Conservation (phyloP, 2,113 vertebrate species). For the Rhabdornis inornatus region DNA sequence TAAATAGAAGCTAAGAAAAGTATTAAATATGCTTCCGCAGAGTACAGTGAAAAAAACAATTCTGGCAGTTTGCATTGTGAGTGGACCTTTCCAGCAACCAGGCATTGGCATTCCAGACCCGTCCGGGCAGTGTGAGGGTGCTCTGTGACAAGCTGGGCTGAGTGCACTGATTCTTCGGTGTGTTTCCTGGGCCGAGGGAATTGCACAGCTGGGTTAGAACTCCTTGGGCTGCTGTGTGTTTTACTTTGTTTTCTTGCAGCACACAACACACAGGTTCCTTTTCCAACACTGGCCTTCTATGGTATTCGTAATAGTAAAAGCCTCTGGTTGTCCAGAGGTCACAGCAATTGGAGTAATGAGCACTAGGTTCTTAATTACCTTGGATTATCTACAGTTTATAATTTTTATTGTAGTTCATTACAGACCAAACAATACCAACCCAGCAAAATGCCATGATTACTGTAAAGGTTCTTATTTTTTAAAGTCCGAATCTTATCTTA, state of each 20-base stretch:
- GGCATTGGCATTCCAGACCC: background rate
- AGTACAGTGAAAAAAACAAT: background rate
- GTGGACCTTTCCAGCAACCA: background rate
- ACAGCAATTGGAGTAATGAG: background rate
- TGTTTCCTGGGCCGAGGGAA: background rate
- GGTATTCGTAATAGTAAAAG: background rate
- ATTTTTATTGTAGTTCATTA: background rate
- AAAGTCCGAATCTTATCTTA: background rate
- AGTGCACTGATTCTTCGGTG: background rate
- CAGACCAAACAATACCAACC: background rate
- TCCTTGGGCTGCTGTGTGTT: background rate
- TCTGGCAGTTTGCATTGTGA: background rate
- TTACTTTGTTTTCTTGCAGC: background rate
- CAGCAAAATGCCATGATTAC: background rate
- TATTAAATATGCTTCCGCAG: background rate
- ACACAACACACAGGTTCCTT: background rate
- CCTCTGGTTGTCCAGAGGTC: background rate
- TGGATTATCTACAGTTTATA: background rate
- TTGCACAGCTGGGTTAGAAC: background rate
- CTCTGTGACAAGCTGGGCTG: background rate
- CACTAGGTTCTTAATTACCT: background rate
- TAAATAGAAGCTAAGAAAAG: background rate
- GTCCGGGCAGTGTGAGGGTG: background rate
- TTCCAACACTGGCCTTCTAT: background rate
- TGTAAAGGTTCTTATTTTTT: background rate